Evolutionary conservation across 2,888 invertebrate species (phyloP).

Genomic region (Mycogona germanica): DNA sequence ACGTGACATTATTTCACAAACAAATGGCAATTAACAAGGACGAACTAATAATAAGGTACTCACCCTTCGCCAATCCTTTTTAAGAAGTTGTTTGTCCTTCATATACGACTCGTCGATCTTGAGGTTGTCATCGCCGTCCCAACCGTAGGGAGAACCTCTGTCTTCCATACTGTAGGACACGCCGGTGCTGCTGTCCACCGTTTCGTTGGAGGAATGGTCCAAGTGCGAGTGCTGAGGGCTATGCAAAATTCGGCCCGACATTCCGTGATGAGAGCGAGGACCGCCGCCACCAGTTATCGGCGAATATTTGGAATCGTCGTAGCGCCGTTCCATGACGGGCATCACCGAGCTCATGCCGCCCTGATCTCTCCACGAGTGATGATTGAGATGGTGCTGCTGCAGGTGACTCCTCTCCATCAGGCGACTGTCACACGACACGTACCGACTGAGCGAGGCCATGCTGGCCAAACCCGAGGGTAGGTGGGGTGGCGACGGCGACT

Average conservation of each 20-base stretch:
- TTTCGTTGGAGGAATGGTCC: constrained; percentile 19
- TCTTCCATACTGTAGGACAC: constrained; percentile 19
- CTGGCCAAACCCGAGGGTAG: constrained; percentile 6
- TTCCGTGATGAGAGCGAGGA: neutral
- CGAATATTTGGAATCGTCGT: neutral
- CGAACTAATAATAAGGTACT: neutral
- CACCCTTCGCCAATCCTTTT: constrained; percentile 17
- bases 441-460: neutral
- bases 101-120: constrained; percentile 19
- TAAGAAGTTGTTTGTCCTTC: constrained; percentile 7
- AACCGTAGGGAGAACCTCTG: constrained; percentile 18
- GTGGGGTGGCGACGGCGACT: constrained; percentile 10
- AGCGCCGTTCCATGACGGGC: neutral
- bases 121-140: constrained; percentile 20
- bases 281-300: neutral
- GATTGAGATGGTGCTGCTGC: neutral
- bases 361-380: constrained; percentile 8
- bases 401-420: too few relatives aligned
- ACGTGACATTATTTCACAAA: too few relatives aligned
- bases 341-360: constrained; percentile 9
- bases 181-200: constrained; percentile 20
- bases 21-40: neutral
- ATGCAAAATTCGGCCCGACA: constrained; percentile 1
- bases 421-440: too few relatives aligned
- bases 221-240: constrained; percentile 10